phyloP scores from a whole-genome alignment of 1,140 invertebrate genomes.

The Anthonomus grandis region DNA sequence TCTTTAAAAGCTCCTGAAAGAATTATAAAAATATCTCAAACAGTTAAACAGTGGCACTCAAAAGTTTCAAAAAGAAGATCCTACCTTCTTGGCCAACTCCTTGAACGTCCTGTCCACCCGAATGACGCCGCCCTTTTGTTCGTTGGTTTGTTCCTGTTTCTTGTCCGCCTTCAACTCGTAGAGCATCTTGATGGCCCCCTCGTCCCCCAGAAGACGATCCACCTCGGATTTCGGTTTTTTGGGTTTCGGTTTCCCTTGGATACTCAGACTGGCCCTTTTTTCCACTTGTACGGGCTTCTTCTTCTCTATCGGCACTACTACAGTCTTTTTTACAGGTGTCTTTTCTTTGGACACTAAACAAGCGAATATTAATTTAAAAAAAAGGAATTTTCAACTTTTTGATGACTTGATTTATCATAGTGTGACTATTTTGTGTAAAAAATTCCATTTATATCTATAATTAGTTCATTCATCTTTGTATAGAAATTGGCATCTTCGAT shows the following conservation, averaged over 20 bases:
- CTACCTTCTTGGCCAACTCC: slow-evolving; percentile 50
- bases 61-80: no score
- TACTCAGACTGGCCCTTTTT: slow-evolving; percentile 10
- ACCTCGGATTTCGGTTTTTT: slow-evolving; percentile 64
- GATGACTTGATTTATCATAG: no score
- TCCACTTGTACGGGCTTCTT: slow-evolving; percentile 7
- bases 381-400: no score
- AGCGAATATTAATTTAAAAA: not conserved
- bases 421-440: no score
- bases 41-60: no score
- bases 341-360: no score
- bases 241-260: slow-evolving; percentile 2
- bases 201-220: slow-evolving; percentile 74
- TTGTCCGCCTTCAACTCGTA: slow-evolving; percentile 71
- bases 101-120: slow-evolving; percentile 53
- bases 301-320: no score
- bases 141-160: slow-evolving; percentile 46
- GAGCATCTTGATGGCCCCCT: slow-evolving; percentile 80
- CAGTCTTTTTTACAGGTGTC: no score
- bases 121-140: slow-evolving; percentile 42
- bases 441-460: not conserved
- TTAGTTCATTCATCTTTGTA: not conserved
- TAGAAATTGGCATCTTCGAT: no score
- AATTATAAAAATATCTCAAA: no score
- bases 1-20: no score